These are phyloP conservation scores for Labeo calbasu DNA, from an alignment of 2,797 vertebrate genomes.

Conservation along the genomic window DNA sequence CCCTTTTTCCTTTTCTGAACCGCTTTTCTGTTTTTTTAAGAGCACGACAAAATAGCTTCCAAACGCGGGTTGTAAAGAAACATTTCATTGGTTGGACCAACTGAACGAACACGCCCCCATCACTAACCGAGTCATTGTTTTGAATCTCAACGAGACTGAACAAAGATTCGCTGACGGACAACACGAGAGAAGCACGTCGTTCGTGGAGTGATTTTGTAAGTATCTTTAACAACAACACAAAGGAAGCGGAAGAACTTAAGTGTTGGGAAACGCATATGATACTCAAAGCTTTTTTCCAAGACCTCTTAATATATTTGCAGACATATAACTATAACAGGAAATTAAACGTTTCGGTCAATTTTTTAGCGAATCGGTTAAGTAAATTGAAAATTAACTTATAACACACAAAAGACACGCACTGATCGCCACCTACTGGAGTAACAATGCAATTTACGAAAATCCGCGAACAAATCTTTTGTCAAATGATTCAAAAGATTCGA, in stretches of 20 bases:
- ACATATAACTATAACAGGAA: background rate
- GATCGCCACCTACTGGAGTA: slow-evolving; percentile 15
- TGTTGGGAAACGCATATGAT: background rate
- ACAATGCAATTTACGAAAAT: background rate
- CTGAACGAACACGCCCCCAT: background rate
- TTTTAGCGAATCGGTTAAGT: background rate
- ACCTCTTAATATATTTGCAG: background rate
- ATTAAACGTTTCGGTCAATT: background rate
- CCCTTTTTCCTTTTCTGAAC: background rate
- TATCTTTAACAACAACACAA: background rate
- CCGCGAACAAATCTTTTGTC: background rate
- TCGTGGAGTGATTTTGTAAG: background rate
- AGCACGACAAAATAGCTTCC: background rate
- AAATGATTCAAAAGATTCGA: slow-evolving; percentile 21
- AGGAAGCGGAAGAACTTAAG: too few species aligned
- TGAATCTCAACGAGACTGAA: background rate
- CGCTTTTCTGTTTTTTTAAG: background rate
- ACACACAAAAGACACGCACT: background rate
- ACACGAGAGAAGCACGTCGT: too few species aligned
- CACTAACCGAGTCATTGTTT: background rate
- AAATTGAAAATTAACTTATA: background rate
- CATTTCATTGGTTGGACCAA: background rate
- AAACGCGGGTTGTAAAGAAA: background rate
- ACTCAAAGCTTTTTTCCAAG: background rate
- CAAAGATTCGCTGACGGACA: background rate